Base-by-base conservation (phyloP, 2,888 invertebrate species). In the Himalopsyche kuldschensis region DNA sequence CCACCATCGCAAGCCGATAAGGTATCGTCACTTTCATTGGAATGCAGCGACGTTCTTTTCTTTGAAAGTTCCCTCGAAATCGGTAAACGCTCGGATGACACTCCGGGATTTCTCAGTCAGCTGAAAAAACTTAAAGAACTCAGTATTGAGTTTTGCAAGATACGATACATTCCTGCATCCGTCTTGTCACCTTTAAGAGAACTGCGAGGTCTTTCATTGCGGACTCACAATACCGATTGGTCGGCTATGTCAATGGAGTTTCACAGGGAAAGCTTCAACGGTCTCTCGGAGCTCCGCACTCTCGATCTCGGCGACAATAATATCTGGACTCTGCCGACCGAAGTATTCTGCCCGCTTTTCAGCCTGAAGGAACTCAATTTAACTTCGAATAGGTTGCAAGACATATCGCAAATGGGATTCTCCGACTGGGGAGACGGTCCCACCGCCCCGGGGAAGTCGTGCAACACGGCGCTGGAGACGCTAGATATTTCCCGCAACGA, bases 161-260 rank as follows among this genome's bases (percentile, higher is more conserved):
- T 96, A 87, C 92, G 95, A 86, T 94, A 94, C 88, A 92, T 96
- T 83, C 95, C 95, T 4, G 93, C 94, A 41, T 94, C 94, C 63
- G 94, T 94, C 79, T 91, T 97, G 87, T 91, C 94, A 32, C 93
- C 94, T 78, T 91, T 96, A 47, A 93, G 93, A 87, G 94, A 94
- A 87, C 90, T 97, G 32, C 91, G 94, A 79, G 93, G 92, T 86
- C 90, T 97, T 80, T 93, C 94, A 41, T 90, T 97, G 87, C 93
- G 95, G 78, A 96, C 96, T 24, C 95, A 94, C 88, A 96, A 96
- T 89, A 94, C 95, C 35, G 95, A 96, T 88, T 96, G 96, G 95
- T 95, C 95, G 17, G 94, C 95, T 27, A 94, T 95, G 94, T 94
- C 95, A 31, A 92, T 96, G 90, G 95, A 96, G 87, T 92, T 96